Conservation (phyloP, 2,888 invertebrate species). For the Cantharis lateralis region DNA sequence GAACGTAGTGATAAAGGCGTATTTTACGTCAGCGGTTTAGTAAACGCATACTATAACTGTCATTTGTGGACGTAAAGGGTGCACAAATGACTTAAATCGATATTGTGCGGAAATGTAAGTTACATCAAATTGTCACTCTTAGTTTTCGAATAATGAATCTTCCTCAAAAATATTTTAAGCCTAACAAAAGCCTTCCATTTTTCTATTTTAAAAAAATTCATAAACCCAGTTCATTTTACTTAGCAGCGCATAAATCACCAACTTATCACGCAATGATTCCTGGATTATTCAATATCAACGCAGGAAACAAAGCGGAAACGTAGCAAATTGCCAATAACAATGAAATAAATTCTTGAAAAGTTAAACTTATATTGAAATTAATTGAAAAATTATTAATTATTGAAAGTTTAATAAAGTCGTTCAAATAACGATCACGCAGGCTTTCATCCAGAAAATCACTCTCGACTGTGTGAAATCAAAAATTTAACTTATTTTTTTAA, state of each 20-base stretch:
- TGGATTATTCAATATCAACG: constrained; percentile 14
- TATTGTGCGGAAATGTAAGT: neutral
- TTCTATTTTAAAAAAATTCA: constrained; percentile 3
- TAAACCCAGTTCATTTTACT: constrained; percentile 12
- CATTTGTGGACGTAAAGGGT: constrained; percentile 1
- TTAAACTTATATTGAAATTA: neutral
- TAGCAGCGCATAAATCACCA: constrained; percentile 11
- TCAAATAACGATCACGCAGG: neutral
- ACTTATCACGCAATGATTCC: constrained; percentile 18
- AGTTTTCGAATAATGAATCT: neutral
- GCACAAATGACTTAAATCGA: constrained; percentile 1
- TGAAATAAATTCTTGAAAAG: constrained; percentile 3
- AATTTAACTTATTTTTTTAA: too few species aligned
- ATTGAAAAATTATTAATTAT: neutral
- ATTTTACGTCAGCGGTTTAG: constrained; percentile 1
- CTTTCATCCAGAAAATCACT: neutral
- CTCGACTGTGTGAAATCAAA: neutral
- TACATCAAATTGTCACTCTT: neutral
- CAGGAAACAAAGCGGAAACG: constrained; percentile 14
- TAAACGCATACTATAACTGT: neutral
- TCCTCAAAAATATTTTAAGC: neutral
- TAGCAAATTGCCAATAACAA: constrained; percentile 7
- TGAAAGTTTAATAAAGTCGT: neutral
- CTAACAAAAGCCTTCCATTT: neutral
- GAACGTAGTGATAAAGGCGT: neutral